Evolutionary conservation across 2,113 vertebrate species (phyloP), one percentile per base, ranked within the genome.

Genomic region (Mola mola): DNA sequence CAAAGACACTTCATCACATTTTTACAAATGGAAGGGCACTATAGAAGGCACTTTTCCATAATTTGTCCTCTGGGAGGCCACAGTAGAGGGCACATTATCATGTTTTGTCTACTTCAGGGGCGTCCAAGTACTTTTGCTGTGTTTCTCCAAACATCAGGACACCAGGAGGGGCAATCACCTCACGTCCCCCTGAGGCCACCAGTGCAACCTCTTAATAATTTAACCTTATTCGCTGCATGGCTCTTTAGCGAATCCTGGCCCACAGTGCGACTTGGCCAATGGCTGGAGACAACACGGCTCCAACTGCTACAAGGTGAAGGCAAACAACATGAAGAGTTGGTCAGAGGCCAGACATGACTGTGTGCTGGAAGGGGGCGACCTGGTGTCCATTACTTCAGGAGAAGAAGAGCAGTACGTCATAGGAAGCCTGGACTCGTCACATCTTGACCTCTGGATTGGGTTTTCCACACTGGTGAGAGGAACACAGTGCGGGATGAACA

Each of bases 391-490:
- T 5, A 20, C 40, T 4, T 72, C 86, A 1, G 3, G 17, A 3
- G 74, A 10, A 0, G 92, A 93, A 36, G 81, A 92, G 50, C 71
- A 77, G 26, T 93, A 75, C 17, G 5, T 93, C 33, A 80, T 47
- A 0, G 55, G 72, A 26, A 33, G 9, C 0, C 47, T 91, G 75
- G 88, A 75, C 19, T 0, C 40, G 0, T 67, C 84, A 0, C 2
- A 2, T 2, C 38, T 78, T 2, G 91, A 92, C 77, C 68, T 91
- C 69, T 93, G 92, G 92, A 87, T 92, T 3, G 92, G 92, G 0
- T 69, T 80, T n/a, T 91, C 91, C 55, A 93, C 89, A 2, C 66
- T 93, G 88, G 92, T 93, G 79, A 85, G 78, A 36, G 15, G 20
- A 55, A 22, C 31, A 11, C 1, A 8, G 19, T 9, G n/a, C 8